Evolutionary conservation across 2,113 vertebrate genomes (phyloP).

Genomic region (Sarotherodon lohbergeri): DNA sequence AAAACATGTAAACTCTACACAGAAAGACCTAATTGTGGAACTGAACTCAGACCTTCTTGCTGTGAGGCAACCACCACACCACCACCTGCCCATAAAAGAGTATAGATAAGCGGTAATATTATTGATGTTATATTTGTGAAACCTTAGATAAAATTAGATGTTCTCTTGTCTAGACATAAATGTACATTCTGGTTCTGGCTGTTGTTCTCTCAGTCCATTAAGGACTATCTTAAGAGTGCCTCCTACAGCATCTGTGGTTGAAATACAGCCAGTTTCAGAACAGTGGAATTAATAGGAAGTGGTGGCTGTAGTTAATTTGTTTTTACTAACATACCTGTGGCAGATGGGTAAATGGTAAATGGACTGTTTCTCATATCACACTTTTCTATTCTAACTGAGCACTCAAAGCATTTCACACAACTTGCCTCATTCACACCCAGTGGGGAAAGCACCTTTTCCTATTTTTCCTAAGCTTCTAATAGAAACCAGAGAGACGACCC

Average conservation of each 20-base stretch:
- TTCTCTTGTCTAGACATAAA: neutral
- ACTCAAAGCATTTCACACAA: too few species aligned
- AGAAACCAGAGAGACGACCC: too few species aligned
- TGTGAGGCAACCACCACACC: neutral
- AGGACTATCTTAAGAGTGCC: neutral
- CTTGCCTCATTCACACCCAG: too few species aligned
- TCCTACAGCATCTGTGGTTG: neutral
- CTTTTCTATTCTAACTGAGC: too few species aligned
- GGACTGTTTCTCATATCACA: too few species aligned
- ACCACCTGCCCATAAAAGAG: neutral
- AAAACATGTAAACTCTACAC: neutral
- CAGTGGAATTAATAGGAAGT: neutral
- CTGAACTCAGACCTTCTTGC: neutral
- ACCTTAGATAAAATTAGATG: neutral
- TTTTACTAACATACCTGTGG: neutral
- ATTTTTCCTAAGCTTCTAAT: too few species aligned
- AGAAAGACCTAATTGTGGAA: neutral
- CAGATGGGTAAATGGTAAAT: too few species aligned
- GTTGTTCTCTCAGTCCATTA: neutral
- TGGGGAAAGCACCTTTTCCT: too few species aligned
- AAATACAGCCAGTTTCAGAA: neutral
- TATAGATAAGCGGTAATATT: accelerated
- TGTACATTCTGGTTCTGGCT: neutral
- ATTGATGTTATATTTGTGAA: neutral
- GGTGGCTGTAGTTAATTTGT: neutral